Evolutionary conservation across 2,113 vertebrate species (phyloP).

Genomic region (Etheostoma spectabile): DNA sequence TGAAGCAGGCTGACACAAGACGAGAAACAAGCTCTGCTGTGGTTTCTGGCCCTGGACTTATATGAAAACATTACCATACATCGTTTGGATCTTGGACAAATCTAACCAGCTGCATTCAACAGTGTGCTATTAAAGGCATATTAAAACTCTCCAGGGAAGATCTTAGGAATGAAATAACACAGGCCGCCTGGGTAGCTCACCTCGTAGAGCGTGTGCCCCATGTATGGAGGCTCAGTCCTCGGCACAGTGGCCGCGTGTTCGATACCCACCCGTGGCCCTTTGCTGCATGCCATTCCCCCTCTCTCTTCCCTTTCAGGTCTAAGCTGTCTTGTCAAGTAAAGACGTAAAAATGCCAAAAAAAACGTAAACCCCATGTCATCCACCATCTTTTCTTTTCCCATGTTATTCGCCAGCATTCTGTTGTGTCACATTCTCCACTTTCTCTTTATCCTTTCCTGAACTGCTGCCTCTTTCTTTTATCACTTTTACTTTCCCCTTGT

Average conservation of each 20-base stretch:
- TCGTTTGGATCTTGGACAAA: neutral
- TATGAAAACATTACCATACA: constrained; percentile 18
- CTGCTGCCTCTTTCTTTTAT: neutral
- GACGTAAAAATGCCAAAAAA: too few species aligned
- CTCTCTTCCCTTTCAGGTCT: too few species aligned
- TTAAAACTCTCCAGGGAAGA: neutral
- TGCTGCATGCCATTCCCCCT: too few species aligned
- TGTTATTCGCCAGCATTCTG: neutral
- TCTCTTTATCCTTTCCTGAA: neutral
- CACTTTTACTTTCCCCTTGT: neutral
- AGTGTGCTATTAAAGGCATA: neutral
- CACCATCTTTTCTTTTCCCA: neutral
- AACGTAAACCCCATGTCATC: too few species aligned
- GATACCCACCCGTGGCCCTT: too few species aligned
- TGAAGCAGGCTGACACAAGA: constrained; percentile 22
- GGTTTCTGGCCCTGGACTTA: constrained; percentile 6
- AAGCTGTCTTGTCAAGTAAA: too few species aligned
- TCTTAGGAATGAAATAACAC: neutral
- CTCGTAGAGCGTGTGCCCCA: too few species aligned
- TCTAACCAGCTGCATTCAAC: neutral
- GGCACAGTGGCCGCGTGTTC: too few species aligned
- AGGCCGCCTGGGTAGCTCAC: too few species aligned
- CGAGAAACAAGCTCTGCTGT: constrained; percentile 8
- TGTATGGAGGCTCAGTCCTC: too few species aligned
- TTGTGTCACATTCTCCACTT: neutral